Conservation (phyloP, 2,888 invertebrate species). For the Eudemis profundana region DNA sequence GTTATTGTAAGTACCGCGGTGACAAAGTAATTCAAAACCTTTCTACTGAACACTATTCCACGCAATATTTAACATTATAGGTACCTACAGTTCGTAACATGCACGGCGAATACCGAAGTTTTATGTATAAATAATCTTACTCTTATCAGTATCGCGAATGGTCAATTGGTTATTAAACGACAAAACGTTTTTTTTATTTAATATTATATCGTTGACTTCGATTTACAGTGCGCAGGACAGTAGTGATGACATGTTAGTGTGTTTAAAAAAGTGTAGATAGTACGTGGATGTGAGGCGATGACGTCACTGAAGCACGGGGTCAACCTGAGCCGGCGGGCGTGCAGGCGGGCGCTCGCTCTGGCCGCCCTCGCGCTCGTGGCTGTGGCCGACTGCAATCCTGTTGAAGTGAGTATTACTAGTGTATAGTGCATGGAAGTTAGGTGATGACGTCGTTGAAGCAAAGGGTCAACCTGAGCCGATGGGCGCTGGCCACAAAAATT, state of each 20-base stretch:
- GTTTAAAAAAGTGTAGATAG: constrained; percentile 32
- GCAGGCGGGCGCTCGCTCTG: constrained; percentile 78
- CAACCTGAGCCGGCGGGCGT: constrained; percentile 88
- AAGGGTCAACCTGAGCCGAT: no score
- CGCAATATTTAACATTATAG: no score
- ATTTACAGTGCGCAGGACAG: constrained; percentile 13
- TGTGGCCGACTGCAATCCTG: constrained; percentile 59
- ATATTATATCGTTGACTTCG: background rate
- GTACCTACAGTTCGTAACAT: background rate
- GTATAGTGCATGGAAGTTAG: no score
- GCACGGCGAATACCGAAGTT: constrained; percentile 7
- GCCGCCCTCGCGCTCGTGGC: constrained; percentile 61
- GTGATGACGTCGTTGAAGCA: no score
- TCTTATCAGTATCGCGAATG: constrained; percentile 71
- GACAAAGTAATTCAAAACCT: no score
- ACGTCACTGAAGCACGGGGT: constrained; percentile 88
- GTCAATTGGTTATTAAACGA: constrained; percentile 4
- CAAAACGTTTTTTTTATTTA: background rate
- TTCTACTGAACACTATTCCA: no score
- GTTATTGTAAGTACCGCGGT: no score
- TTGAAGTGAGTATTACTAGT: constrained; percentile 70
- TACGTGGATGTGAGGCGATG: constrained; percentile 65
- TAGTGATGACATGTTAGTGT: constrained; percentile 33
- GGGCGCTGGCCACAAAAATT: no score
- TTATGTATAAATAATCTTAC: constrained; percentile 9